A percentile compares a stretch with the other conserved stretches of the same genome.
Evolutionary conservation across 2,113 vertebrate species (phyloP).

Genomic region (Chloropsis hardwickii): DNA sequence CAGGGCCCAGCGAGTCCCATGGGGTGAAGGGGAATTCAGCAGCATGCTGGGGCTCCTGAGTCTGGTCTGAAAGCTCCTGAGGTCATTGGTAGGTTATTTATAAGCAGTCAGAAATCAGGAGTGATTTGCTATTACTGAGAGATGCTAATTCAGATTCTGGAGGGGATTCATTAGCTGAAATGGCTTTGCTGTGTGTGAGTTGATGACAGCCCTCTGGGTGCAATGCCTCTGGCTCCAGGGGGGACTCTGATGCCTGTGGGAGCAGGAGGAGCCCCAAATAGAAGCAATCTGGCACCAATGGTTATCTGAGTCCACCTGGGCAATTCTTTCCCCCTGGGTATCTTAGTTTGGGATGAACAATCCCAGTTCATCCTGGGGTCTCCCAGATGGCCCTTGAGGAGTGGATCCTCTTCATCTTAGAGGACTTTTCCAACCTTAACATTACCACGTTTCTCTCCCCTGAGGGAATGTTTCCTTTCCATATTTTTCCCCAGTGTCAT

Average conservation of each 20-base stretch:
- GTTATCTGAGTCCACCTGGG: not conserved
- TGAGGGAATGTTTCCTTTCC: not conserved
- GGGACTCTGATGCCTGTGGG: not conserved
- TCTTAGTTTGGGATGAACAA: not conserved
- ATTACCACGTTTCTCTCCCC: accelerated
- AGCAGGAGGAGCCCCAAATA: not conserved
- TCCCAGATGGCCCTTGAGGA: not conserved
- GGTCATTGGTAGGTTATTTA: constrained; percentile 14
- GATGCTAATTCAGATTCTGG: constrained; percentile 19
- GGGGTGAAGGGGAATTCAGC: not conserved
- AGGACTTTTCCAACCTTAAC: not conserved
- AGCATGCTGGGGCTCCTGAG: not conserved
- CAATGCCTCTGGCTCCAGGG: not conserved
- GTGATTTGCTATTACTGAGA: not conserved
- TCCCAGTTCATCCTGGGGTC: not conserved
- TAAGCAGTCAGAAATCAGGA: constrained; percentile 25
- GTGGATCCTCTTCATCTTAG: not conserved
- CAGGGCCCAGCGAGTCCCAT: accelerated
- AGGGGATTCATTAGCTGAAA: constrained; percentile 38
- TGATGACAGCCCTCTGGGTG: not conserved
- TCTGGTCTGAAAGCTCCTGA: not conserved
- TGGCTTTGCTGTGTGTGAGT: not conserved
- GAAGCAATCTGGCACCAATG: not conserved
- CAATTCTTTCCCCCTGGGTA: not conserved
- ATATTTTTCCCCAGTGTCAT: accelerated